phyloP scores from a whole-genome alignment of 2,888 invertebrate genomes.

The Eurytoma californica region DNA sequence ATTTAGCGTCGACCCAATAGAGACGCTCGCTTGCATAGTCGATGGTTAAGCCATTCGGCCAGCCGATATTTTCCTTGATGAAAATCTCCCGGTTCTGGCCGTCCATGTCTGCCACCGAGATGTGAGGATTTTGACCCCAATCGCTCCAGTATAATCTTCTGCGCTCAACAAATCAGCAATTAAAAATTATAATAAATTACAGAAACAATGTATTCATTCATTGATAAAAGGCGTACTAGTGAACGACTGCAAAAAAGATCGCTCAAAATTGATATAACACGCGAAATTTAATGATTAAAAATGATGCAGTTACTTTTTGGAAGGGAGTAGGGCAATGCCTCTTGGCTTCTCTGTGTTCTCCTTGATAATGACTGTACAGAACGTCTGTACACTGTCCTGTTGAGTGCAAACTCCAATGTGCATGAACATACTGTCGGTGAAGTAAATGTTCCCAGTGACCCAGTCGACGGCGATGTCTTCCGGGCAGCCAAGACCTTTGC shows the following conservation, averaged over 20 bases:
- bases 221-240: not conserved
- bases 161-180: conserved; percentile 12
- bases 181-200: too few species aligned
- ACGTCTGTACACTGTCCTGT: conserved; percentile 76
- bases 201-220: not conserved
- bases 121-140: conserved; percentile 85
- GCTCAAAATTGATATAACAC: too few species aligned
- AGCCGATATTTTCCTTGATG: conserved; percentile 80
- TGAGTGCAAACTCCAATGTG: conserved; percentile 85
- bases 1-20: conserved; percentile 92
- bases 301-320: conserved; percentile 78
- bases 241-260: not conserved
- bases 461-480: conserved; percentile 88
- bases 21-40: conserved; percentile 87
- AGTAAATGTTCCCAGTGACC: conserved; percentile 88
- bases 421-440: conserved; percentile 83
- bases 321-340: conserved; percentile 83
- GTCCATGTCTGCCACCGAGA: conserved; percentile 91
- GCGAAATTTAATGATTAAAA: conserved; percentile 6
- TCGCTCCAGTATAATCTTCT: conserved; percentile 95
- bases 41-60: conserved; percentile 91
- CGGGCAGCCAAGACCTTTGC: conserved; percentile 83
- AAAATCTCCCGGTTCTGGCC: conserved; percentile 81
- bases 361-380: conserved; percentile 81
- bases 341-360: conserved; percentile 81